Evolutionary conservation across 2,888 invertebrate genomes (phyloP), one percentile per base, ranked within the genome.

Genomic region (Drosophila meridionalis): DNA sequence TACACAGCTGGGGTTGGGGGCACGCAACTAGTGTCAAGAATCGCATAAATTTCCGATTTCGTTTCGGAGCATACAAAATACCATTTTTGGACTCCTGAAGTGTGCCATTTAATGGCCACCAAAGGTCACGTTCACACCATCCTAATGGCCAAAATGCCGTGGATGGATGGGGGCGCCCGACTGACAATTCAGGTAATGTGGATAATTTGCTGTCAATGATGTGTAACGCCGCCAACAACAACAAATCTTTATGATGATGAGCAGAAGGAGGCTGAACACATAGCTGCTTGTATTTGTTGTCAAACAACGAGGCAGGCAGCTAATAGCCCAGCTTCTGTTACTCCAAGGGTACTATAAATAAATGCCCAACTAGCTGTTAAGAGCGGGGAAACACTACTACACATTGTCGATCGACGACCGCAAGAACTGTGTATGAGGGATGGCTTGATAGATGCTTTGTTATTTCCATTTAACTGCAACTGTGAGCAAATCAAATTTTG

Each of bases 151-250:
- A 87, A 36, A 52, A 52, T 52, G 52, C 12, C 52, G 20, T 20
- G 52, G 7, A 36, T 36, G 36, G 34, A 78, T 28, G 87, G 71
- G 85, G 73, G 76, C 72, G 84, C 79, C 83, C 87, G 43, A 68
- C 90, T 91, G 92, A 92, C 90, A 92, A 89, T 91, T 91, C 90
- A 91, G 90, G 90, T 91, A 91, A 91, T 88, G 91, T 91, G 92
- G 93, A 91, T 92, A 92, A 93, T 92, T 92, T 91, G 91, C 92
- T 91, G 91, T 89, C 91, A 91, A 90, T 90, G 92, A 89, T 87
- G 93, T 91, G 92, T 91, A 90, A 90, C 92, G 92, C 75, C 78
- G 73, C 69, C 73, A 55, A 38, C 76, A 66, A 34, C 40, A 40
- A 42, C 42, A 58, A 71, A 62, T 58, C 58, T 56, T 58, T 52